A percentile compares a stretch with the other conserved stretches of the same genome.
Evolutionary conservation across 2,113 vertebrate species (phyloP).

Genomic region (Nansenia antarctica): DNA sequence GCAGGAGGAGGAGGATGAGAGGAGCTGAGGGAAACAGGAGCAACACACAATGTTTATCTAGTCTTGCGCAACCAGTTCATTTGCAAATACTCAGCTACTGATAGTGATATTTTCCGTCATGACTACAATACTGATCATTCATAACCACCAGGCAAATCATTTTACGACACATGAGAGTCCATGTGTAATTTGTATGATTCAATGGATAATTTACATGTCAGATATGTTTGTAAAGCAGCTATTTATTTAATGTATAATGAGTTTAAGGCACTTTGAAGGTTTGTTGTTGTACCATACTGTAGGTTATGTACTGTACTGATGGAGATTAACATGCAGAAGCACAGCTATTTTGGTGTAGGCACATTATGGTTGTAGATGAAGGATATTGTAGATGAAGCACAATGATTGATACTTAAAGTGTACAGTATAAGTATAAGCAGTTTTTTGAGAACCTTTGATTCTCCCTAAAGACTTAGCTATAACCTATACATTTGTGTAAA

Average conservation of each 20-base stretch:
- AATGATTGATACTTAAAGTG: too few relatives aligned
- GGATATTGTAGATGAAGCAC: too few relatives aligned
- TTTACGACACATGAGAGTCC: too few relatives aligned
- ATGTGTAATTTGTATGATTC: not conserved
- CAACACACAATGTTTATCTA: not conserved
- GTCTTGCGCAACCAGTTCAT: not conserved
- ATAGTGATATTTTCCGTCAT: not conserved
- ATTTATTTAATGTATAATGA: not conserved
- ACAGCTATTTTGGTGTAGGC: too few relatives aligned
- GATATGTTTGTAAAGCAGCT: too few relatives aligned
- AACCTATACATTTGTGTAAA: not conserved
- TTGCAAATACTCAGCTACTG: not conserved
- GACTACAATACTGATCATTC: not conserved
- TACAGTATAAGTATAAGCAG: too few relatives aligned
- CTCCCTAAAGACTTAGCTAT: too few relatives aligned
- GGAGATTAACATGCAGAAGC: too few relatives aligned
- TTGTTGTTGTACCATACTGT: too few relatives aligned
- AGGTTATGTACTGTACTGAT: too few relatives aligned
- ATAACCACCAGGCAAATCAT: not conserved
- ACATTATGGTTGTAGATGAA: too few relatives aligned
- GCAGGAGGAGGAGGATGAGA: conserved; percentile 26
- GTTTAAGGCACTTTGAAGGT: not conserved
- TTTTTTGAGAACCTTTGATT: too few relatives aligned
- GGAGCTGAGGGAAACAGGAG: conserved; percentile 8
- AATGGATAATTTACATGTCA: not conserved